Conservation (phyloP, 92 coral and sea anemone species). For the Bergia puertoricense region DNA sequence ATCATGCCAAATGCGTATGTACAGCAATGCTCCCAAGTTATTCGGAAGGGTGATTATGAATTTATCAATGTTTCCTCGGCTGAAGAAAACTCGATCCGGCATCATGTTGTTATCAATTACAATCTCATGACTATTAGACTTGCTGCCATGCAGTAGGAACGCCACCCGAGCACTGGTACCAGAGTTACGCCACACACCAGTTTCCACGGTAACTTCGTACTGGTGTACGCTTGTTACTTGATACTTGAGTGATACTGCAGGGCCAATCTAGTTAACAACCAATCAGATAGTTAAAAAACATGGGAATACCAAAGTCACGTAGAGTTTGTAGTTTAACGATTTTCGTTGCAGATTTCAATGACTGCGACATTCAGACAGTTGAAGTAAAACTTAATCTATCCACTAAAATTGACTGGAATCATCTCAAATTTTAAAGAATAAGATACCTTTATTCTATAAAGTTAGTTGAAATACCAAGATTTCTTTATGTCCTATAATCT, state of each 20-base stretch:
- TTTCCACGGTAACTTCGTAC: conserved; percentile 18
- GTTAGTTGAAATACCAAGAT: no score
- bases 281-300: background rate
- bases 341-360: no score
- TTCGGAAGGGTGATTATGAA: conserved; percentile 42
- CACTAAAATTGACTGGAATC: no score
- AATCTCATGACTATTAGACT: background rate
- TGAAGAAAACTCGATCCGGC: conserved; percentile 36
- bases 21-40: conserved; percentile 40
- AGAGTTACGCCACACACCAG: conserved; percentile 31
- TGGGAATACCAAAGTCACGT: background rate
- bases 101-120: conserved; percentile 12
- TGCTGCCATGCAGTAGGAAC: conserved; percentile 2
- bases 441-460: no score
- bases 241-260: conserved; percentile 35
- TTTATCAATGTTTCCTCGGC: conserved; percentile 57
- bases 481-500: no score
- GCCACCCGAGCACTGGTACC: conserved; percentile 24
- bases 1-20: conserved; percentile 61
- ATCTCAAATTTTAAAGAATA: no score
- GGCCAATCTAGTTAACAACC: conserved; percentile 4
- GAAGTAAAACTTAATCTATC: no score
- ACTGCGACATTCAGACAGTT: no score
- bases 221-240: conserved; percentile 10
- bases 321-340: no score